phyloP scores from a whole-genome alignment of 2,113 vertebrate species.

The Abramis brama region DNA sequence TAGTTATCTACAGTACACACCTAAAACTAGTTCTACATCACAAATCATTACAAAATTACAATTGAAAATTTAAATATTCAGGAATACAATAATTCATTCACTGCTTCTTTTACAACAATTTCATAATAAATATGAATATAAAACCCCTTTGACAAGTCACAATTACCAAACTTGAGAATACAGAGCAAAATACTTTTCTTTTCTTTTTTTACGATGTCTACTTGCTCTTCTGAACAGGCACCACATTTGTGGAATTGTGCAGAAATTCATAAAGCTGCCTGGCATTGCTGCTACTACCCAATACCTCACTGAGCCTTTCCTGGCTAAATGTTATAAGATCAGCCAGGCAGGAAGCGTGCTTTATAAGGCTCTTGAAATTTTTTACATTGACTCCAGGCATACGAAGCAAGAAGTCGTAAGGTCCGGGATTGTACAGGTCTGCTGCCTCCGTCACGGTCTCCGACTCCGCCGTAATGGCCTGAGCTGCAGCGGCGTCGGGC shows the following conservation, averaged over 20 bases:
- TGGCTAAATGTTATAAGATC: slow-evolving; percentile 82
- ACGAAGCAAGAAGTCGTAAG: slow-evolving; percentile 92
- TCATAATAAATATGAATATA: slow-evolving; percentile 1
- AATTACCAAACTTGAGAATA: slow-evolving; percentile 17
- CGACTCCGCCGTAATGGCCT: slow-evolving; percentile 86
- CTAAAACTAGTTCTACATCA: neutral
- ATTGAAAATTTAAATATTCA: slow-evolving; percentile 27
- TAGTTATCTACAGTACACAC: neutral
- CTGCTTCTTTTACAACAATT: neutral
- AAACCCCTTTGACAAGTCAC: neutral
- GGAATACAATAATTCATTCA: slow-evolving; percentile 30
- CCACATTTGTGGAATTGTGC: slow-evolving; percentile 75
- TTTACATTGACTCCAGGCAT: slow-evolving; percentile 92
- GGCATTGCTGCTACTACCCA: slow-evolving; percentile 80
- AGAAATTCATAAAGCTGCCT: slow-evolving; percentile 88
- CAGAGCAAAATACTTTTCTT: neutral
- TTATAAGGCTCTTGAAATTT: slow-evolving; percentile 85
- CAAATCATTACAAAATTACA: neutral
- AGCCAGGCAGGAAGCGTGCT: slow-evolving; percentile 80
- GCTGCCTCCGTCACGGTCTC: slow-evolving; percentile 82
- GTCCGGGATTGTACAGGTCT: slow-evolving; percentile 88
- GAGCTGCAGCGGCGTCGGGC: slow-evolving; percentile 79
- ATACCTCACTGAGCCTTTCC: slow-evolving; percentile 77
- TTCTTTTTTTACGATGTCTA: slow-evolving; percentile 17
- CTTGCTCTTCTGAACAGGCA: slow-evolving; percentile 66